Evolutionary conservation across 2,113 vertebrate genomes (phyloP).

Genomic region (Erinaceus europaeus): DNA sequence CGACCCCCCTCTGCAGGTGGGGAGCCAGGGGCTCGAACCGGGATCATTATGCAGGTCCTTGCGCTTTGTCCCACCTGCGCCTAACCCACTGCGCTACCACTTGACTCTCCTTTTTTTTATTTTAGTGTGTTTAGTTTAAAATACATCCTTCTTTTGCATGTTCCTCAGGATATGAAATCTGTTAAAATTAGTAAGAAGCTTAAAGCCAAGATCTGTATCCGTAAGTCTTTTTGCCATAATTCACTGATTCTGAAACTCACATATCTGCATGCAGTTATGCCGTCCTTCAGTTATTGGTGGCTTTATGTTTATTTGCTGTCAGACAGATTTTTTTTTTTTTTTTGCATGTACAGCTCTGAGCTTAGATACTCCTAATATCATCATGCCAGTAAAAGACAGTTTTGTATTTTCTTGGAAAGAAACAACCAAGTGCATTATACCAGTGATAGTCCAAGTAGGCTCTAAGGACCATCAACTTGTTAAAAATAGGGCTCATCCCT

Average conservation of each 20-base stretch:
- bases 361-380: background rate
- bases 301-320: background rate
- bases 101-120: no score
- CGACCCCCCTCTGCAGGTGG: no score
- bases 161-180: background rate
- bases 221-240: background rate
- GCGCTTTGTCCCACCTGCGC: no score
- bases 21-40: no score
- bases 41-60: no score
- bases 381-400: background rate
- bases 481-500: background rate
- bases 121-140: no score
- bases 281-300: background rate
- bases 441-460: background rate
- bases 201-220: background rate
- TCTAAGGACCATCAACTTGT: background rate
- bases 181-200: background rate
- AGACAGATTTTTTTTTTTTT: background rate
- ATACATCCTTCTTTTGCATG: background rate
- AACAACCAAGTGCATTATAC: background rate
- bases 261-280: background rate
- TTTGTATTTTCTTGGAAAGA: conserved; percentile 27
- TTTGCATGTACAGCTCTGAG: background rate
- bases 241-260: background rate
- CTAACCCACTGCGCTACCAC: no score